Base-by-base conservation (phyloP, 2,888 invertebrate species). In the Thereva nobilitata region DNA sequence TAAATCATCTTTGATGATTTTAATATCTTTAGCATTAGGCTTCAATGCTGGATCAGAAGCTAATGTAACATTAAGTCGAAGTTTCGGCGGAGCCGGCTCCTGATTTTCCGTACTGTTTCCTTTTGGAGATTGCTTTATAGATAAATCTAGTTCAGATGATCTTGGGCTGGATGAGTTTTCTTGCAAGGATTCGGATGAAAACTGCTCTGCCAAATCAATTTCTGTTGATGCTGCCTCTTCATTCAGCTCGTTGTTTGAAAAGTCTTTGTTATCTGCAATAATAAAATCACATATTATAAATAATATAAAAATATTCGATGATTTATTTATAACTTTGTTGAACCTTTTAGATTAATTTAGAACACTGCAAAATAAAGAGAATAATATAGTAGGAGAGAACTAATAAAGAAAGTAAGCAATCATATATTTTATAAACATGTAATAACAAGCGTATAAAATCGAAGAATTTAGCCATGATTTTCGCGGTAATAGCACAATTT, bases 31-130 rank as follows among this genome's bases (percentile, higher is more conserved):
- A 59, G 88, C 86, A 72, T 86, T 86, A 40, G 89, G 87, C 71
- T 89, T 87, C 34, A 90, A 82, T 8, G 92, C 92, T 3, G 93
- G 92, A 81, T 92, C 92, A 45, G 91, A 92, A 63, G 92, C 92
- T 72, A 93, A 85, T 78, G 87, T 87, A 69, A 90, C 83, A 81
- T 92, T 92, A 72, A 92, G 85, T 72, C 92, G 86, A 74, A 92
- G 83, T 74, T 89, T 86, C 72, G 92, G 92, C 73, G 85, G 67
- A 49, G 72, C 70, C 7, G 72, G 64, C 12, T 73, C 68, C 4
- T 57, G 34, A 66, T 61, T 61, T 45, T 47, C 49, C 8, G 10
- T 45, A 38, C 12, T 65, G 45, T 64, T 45, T 41, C 55, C 50
- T 50, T 61, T 66, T 34, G 59, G 55, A 54, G 65, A 49, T 40